Evolutionary conservation across 2,888 invertebrate genomes (phyloP), one percentile per base, ranked within the genome.

Genomic region (Tipula confusa): DNA sequence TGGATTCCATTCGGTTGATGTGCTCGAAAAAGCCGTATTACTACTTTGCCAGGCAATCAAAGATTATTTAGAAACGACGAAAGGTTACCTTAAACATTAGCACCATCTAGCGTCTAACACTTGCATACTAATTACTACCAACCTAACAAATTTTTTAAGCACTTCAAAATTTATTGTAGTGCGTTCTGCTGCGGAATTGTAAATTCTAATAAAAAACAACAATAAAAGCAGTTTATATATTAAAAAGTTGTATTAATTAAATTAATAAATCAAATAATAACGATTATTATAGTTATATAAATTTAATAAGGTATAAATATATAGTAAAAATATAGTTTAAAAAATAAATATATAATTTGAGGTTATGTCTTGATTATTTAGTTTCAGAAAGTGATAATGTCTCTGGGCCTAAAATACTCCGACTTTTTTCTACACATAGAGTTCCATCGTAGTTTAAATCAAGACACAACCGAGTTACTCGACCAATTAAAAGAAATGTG

Each of bases 1-100:
- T 84, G 90, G 89, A 18, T 92, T 92, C 86, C 91, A 92, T 85
- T 84, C 85, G 0, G 88, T 87, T 38, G 88, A 88, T 0, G 87
- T 86, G 83, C 85, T 92, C 18, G 84, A 86, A 84, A 86, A 87
- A 84, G 91, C 90, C 2, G 86, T 87, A 0, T 86, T 84, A 83
- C 87, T 87, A 83, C 86, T 91, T 2, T 91, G 91, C 84, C 84
- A 85, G 18, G 89, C 88, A 28, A 85, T 91, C 11, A 85, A 86
- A 3, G 84, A 86, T 2, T 91, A 87, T 85, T 86, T 28, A 28
- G 28, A 79, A 33, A 9, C 33, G 33, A 33, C 33, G 7, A 33
- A 33, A 9, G 36, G 38, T n/a, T n/a, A 38, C 38, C n/a, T 13
- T 38, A n/a, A n/a, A n/a, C n/a, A 38, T 5, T 38, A 38, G n/a